Base-by-base conservation (phyloP, 2,113 vertebrate genomes). In the Mola mola region DNA sequence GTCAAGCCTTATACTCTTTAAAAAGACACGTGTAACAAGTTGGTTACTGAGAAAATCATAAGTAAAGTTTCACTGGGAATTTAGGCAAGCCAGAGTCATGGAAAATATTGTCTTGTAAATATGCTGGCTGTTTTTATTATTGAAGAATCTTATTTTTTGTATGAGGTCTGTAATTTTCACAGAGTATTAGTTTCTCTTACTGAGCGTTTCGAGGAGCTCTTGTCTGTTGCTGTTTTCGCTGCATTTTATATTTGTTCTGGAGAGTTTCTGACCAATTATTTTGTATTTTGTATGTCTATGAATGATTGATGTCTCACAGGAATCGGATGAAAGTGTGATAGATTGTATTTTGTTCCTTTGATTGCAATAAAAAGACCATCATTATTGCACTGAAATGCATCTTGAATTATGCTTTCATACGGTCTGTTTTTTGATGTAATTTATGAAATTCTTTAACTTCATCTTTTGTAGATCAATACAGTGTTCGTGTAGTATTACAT, bases 91-190 rank as follows among this genome's bases (percentile, higher is more conserved):
- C 87, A 89, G 82, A 76, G 47, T 82, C 61, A 53, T 63, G 72
- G 88, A 83, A 89, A 89, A 91, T 89, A 90, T 84, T 84, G 65
- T 90, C 41, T 50, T 93, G 89, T 92, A 91, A 82, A 91, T 92
- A 92, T 78, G 71, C 75, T 90, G 90, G 83, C 79, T 81, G 62
- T 75, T 72, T 86, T 76, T 29, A 60, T 85, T 78, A 70, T 80
- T 69, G 52, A 9, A 56, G 66, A 76, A 75, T 53, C 25, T 51
- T 75, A 53, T 89, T 85, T 89, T 90, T 89, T 91, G 79, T 91
- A 88, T 84, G 67, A 81, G 72, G 75, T 86, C 66, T 78, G 65
- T 78, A 56, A 64, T 81, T 87, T 85, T 72, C 68, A 72, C 76
- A 58, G 74, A 83, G 67, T 82, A 66, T 89, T 75, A 67, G 75